phyloP scores from a whole-genome alignment of 1,140 invertebrate genomes.

The Meloidogyne floridensis region DNA sequence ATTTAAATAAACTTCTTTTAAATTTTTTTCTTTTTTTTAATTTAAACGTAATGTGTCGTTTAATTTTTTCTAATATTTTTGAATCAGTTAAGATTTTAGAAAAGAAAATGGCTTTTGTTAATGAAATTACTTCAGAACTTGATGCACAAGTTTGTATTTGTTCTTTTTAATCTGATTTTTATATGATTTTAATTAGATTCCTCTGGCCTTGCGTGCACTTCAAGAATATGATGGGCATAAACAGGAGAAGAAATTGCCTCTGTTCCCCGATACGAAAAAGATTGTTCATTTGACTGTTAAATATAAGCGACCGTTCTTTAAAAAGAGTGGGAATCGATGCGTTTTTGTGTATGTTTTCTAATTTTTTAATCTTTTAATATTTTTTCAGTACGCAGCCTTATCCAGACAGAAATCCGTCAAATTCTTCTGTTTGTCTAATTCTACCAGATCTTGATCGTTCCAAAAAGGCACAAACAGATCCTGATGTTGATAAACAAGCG shows the following conservation, averaged over 20 bases:
- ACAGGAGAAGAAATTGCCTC: slow-evolving; percentile 25
- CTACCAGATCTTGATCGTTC: slow-evolving; percentile 49
- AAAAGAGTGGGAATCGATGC: not conserved
- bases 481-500: slow-evolving; percentile 52
- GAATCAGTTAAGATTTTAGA: not conserved
- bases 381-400: slow-evolving; percentile 42
- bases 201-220: slow-evolving; percentile 24
- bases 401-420: slow-evolving; percentile 40
- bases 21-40: too few species aligned
- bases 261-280: slow-evolving; percentile 38
- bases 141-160: slow-evolving; percentile 5
- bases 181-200: slow-evolving; percentile 33
- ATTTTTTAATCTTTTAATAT: not conserved
- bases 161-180: not conserved
- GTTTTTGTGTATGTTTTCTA: not conserved
- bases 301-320: slow-evolving; percentile 31
- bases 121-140: slow-evolving; percentile 9
- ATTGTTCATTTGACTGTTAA: slow-evolving; percentile 32
- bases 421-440: slow-evolving; percentile 50
- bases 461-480: slow-evolving; percentile 35
- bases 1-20: too few species aligned
- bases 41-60: not conserved
- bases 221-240: slow-evolving; percentile 34
- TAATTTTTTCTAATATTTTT: not conserved
- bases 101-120: not conserved